Evolutionary conservation across 2,797 vertebrate genomes (phyloP).

Genomic region (Pogonophryne albipinna): DNA sequence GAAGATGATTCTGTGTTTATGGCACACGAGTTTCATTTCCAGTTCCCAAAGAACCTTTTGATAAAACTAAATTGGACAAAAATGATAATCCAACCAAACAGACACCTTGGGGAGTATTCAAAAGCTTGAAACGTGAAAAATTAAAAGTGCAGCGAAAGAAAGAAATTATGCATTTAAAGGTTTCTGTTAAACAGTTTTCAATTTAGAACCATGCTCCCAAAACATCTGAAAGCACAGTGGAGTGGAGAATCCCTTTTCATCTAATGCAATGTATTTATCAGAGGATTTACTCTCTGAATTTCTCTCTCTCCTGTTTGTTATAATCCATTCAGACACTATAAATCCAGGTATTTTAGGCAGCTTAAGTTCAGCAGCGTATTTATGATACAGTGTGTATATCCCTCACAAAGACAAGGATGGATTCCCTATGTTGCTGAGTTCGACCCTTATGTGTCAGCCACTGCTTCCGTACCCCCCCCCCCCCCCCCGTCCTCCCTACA

Average conservation of each 20-base stretch:
- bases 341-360: constrained; percentile 33
- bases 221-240: not conserved
- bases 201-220: constrained; percentile 31
- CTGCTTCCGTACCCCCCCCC: constrained; percentile 33
- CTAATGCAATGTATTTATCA: constrained; percentile 31
- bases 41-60: constrained; percentile 22
- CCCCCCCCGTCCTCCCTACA: constrained; percentile 61
- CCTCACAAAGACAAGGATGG: constrained; percentile 66
- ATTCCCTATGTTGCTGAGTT: constrained; percentile 57
- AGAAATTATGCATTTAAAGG: constrained; percentile 40
- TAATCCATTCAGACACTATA: constrained; percentile 31
- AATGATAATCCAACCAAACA: constrained; percentile 39
- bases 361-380: constrained; percentile 18
- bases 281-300: constrained; percentile 21
- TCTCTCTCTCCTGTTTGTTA: constrained; percentile 23
- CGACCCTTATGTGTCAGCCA: constrained; percentile 62
- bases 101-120: constrained; percentile 31
- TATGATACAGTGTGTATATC: constrained; percentile 47
- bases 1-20: constrained; percentile 8
- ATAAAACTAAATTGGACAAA: constrained; percentile 42
- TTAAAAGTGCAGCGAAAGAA: constrained; percentile 18
- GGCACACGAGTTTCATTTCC: constrained; percentile 23
- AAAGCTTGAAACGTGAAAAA: constrained; percentile 24
- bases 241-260: constrained; percentile 36
- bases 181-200: constrained; percentile 46